A percentile compares a stretch with the other conserved stretches of the same genome.
phyloP scores from a whole-genome alignment of 2,113 vertebrate genomes.

The Oncorhynchus keta region DNA sequence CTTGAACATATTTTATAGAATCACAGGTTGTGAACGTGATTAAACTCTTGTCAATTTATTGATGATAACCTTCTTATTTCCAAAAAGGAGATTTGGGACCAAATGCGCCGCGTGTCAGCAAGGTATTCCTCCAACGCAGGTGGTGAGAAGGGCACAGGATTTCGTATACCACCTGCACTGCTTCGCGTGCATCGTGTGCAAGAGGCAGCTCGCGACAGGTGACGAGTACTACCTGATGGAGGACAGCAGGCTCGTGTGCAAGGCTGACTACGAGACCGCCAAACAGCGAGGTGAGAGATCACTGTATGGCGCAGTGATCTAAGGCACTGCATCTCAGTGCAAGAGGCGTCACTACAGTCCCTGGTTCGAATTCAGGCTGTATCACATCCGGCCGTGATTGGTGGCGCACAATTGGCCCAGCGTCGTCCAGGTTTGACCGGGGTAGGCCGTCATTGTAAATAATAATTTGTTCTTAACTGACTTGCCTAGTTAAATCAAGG shows the following conservation, averaged over 20 bases:
- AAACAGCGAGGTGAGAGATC: slow-evolving; percentile 89
- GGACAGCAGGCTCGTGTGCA: slow-evolving; percentile 96
- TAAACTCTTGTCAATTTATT: slow-evolving; percentile 16
- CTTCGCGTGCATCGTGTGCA: slow-evolving; percentile 95
- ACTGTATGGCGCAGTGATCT: background rate
- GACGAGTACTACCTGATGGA: slow-evolving; percentile 99
- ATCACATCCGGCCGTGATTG: too few species aligned
- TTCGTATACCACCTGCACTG: slow-evolving; percentile 98
- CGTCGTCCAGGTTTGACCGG: too few species aligned
- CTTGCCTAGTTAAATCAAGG: too few species aligned
- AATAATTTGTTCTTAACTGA: too few species aligned
- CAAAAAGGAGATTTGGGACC: slow-evolving; percentile 92
- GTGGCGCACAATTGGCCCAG: too few species aligned
- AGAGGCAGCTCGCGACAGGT: slow-evolving; percentile 93
- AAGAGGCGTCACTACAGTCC: too few species aligned
- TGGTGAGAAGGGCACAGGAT: slow-evolving; percentile 94
- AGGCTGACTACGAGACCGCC: slow-evolving; percentile 94
- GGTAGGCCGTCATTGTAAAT: too few species aligned
- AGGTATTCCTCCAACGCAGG: slow-evolving; percentile 96
- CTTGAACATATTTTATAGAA: background rate
- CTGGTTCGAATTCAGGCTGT: too few species aligned
- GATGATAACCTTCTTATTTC: slow-evolving; percentile 38
- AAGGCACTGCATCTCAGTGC: too few species aligned
- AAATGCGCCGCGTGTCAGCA: slow-evolving; percentile 97
- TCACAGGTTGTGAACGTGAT: background rate